Conservation (phyloP, 2,888 invertebrate genomes). For the Heteropelma amictum region DNA sequence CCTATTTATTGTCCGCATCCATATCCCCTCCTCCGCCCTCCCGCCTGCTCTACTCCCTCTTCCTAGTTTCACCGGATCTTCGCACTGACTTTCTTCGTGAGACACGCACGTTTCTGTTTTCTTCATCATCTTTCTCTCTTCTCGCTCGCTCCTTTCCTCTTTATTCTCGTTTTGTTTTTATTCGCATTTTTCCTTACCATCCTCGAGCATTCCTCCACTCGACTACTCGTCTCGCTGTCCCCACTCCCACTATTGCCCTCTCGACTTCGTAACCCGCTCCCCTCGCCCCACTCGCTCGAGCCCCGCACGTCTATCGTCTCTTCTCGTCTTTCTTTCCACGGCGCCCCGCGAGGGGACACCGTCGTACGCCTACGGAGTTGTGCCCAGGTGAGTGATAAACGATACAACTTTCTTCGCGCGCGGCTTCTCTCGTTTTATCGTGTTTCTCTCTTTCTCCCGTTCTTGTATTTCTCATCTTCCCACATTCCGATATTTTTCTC, state of each 20-base stretch:
- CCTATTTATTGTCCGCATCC: slow-evolving; percentile 25
- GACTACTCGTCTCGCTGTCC: slow-evolving; percentile 26
- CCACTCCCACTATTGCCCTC: slow-evolving; percentile 10
- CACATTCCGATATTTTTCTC: neutral
- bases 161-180: slow-evolving; percentile 17
- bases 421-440: slow-evolving; percentile 36
- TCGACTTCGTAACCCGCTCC: slow-evolving; percentile 24
- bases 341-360: slow-evolving; percentile 65
- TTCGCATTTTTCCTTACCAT: slow-evolving; percentile 50
- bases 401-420: slow-evolving; percentile 69
- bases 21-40: neutral
- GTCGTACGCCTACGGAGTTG: slow-evolving; percentile 64
- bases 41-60: neutral
- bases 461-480: slow-evolving; percentile 14
- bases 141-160: slow-evolving; percentile 33
- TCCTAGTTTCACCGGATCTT: slow-evolving; percentile 17
- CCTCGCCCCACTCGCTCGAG: slow-evolving; percentile 29
- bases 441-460: neutral
- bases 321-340: slow-evolving; percentile 57
- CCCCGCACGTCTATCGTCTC: slow-evolving; percentile 49
- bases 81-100: slow-evolving; percentile 19
- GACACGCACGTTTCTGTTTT: neutral
- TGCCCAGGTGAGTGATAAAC: slow-evolving; percentile 74
- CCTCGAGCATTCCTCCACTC: slow-evolving; percentile 46
- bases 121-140: slow-evolving; percentile 18